Percentiles rank a stretch among this genome's conserved stretches.
phyloP scores from a whole-genome alignment of 2,888 invertebrate genomes.

The Calliopum simillimum region DNA sequence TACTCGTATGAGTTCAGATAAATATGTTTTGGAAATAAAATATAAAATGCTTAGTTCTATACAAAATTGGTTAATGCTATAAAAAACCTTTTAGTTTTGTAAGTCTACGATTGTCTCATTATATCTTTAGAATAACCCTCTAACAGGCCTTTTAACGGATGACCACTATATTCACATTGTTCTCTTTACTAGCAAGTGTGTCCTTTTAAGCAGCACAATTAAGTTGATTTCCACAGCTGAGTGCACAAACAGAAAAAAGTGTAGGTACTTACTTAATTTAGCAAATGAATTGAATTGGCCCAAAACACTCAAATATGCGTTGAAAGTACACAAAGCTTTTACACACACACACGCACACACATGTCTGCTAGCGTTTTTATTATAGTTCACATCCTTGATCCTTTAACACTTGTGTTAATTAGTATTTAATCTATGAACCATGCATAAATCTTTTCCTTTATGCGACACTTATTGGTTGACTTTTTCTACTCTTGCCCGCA shows the following conservation, averaged over 20 bases:
- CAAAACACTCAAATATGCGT: background rate
- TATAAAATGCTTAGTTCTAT: too few relatives aligned
- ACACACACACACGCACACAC: background rate
- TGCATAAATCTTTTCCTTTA: conserved; percentile 23
- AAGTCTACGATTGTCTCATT: too few relatives aligned
- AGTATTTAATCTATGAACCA: conserved; percentile 62
- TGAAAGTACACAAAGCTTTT: background rate
- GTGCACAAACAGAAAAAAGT: background rate
- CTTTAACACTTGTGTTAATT: conserved; percentile 54
- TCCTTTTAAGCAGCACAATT: conserved; percentile 4
- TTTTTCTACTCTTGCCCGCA: background rate
- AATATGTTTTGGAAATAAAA: too few relatives aligned
- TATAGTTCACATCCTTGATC: background rate
- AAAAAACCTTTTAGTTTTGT: too few relatives aligned
- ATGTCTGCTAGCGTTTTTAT: background rate
- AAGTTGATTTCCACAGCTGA: conserved; percentile 2
- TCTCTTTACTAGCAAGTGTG: background rate
- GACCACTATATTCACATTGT: too few relatives aligned
- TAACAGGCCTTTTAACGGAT: too few relatives aligned
- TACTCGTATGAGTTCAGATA: too few relatives aligned
- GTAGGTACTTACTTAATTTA: conserved; percentile 1
- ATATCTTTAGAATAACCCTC: too few relatives aligned
- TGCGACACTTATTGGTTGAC: background rate
- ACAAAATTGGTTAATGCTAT: too few relatives aligned
- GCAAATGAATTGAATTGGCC: conserved; percentile 2